Conservation (phyloP, 2,113 vertebrate species). For the Semnopithecus entellus region DNA sequence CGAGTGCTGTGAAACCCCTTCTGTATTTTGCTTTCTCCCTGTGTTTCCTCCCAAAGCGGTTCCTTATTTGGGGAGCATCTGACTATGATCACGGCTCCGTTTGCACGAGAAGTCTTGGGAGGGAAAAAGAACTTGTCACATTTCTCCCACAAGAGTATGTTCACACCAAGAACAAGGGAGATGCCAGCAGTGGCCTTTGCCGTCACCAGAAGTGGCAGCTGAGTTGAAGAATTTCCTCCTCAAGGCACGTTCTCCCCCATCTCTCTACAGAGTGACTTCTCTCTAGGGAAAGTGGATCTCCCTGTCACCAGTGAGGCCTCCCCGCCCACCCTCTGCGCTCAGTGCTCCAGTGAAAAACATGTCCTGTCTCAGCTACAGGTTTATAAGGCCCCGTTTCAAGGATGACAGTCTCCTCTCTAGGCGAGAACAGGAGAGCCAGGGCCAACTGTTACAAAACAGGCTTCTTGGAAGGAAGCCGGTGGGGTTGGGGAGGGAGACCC, state of each 20-base stretch:
- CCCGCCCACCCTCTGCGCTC: neutral
- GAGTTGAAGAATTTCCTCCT: slow-evolving; percentile 59
- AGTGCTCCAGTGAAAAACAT: slow-evolving; percentile 61
- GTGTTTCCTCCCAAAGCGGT: neutral
- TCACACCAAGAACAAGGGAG: slow-evolving; percentile 60
- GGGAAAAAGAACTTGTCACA: slow-evolving; percentile 40
- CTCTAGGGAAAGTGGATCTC: slow-evolving; percentile 62
- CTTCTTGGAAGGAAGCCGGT: slow-evolving; percentile 82
- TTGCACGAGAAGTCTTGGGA: slow-evolving; percentile 46
- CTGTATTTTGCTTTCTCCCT: neutral
- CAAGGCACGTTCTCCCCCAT: neutral
- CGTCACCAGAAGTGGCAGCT: slow-evolving; percentile 45
- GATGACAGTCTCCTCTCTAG: slow-evolving; percentile 78
- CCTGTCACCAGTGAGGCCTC: slow-evolving; percentile 61
- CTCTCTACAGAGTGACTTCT: slow-evolving; percentile 9
- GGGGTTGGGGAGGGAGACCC: slow-evolving; percentile 58
- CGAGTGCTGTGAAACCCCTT: neutral
- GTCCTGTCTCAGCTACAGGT: slow-evolving; percentile 75
- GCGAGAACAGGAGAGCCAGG: slow-evolving; percentile 68
- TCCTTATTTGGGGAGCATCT: slow-evolving; percentile 37
- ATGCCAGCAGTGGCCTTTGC: slow-evolving; percentile 49
- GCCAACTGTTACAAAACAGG: slow-evolving; percentile 84
- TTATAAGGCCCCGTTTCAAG: slow-evolving; percentile 75
- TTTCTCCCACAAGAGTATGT: slow-evolving; percentile 54
- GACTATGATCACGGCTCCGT: slow-evolving; percentile 30